Conservation (phyloP, 2,797 vertebrate species). For the Hozukius guyotensis region DNA sequence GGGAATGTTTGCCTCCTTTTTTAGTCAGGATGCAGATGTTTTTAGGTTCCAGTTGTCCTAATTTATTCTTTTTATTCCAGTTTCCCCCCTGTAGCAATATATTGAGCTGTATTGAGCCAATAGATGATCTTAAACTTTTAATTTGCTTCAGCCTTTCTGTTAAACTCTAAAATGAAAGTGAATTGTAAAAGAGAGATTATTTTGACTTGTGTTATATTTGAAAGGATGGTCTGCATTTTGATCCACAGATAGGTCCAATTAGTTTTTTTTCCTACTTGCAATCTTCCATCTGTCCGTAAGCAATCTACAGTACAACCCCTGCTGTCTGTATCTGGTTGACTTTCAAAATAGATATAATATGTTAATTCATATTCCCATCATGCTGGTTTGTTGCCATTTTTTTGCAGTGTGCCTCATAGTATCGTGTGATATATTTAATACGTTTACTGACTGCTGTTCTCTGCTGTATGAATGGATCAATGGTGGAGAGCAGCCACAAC, state of each 20-base stretch:
- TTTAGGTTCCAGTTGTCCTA: not conserved
- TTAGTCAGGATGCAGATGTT: not conserved
- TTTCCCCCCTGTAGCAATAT: not conserved
- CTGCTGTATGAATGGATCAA: slow-evolving; percentile 14
- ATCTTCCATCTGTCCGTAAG: not conserved
- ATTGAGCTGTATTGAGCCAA: not conserved
- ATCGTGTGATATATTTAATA: slow-evolving; percentile 37
- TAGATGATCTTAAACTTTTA: not conserved
- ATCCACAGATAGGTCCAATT: not conserved
- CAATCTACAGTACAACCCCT: not conserved
- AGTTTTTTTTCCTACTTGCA: not conserved
- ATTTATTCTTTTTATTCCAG: not conserved
- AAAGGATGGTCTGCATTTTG: not conserved
- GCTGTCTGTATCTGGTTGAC: not conserved
- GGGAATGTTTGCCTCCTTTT: not conserved
- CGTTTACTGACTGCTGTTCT: slow-evolving; percentile 8
- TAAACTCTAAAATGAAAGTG: not conserved
- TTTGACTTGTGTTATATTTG: not conserved
- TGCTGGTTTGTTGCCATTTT: slow-evolving; percentile 6
- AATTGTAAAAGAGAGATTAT: not conserved
- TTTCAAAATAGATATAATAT: not conserved
- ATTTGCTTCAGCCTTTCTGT: not conserved
- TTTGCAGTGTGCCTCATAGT: slow-evolving; percentile 32
- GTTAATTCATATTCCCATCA: not conserved
- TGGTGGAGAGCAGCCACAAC: slow-evolving; percentile 5